Base-by-base conservation (phyloP, 2,888 invertebrate species). In the Harpagoxenus sublaevis region DNA sequence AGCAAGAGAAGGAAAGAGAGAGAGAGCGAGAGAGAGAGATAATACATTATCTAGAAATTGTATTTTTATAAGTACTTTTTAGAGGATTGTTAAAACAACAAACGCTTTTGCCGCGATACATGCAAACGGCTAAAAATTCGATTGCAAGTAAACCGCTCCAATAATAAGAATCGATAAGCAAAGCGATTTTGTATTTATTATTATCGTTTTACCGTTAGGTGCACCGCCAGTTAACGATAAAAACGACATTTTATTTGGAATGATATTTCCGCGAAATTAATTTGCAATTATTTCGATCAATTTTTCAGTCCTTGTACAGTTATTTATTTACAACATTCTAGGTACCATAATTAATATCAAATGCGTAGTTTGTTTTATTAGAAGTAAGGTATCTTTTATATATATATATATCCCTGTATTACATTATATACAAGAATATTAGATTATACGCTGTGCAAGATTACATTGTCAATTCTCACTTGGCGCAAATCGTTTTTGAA, bases 1-100 rank as follows among this genome's bases (percentile, higher is more conserved):
- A 89, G 3, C 23, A 1, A 48, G 18, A 35, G 15, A 62, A 15
- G 88, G 6, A 6, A 12, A 45, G 10, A 35, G 10, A 75, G 8
- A 35, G 10, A 75, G 8, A 65, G 42, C 28, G 4, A 63, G 10
- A 75, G 8, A 65, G 42, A 18, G 4, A 63, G 4, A 70, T 73
- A 85, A 88, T 86, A 89, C 81, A 90, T 93, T 93, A 90, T 91
- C 91, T 89, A 90, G 90, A 90, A 91, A 92, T 92, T 93, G 91
- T 92, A 93, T 89, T 93, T 92, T 89, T 89, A 86, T 89, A 91
- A 85, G 87, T 88, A 82, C 85, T 89, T 91, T 91, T 90, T 90
- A 88, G 87, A 87, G 63, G 84, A 89, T 87, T 89, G 87, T 88
- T 90, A 89, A 85, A 81, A 88, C 84, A 84, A 88, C 74, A 85